phyloP scores from a whole-genome alignment of 2,797 vertebrate species.

The Gambelia wislizenii region DNA sequence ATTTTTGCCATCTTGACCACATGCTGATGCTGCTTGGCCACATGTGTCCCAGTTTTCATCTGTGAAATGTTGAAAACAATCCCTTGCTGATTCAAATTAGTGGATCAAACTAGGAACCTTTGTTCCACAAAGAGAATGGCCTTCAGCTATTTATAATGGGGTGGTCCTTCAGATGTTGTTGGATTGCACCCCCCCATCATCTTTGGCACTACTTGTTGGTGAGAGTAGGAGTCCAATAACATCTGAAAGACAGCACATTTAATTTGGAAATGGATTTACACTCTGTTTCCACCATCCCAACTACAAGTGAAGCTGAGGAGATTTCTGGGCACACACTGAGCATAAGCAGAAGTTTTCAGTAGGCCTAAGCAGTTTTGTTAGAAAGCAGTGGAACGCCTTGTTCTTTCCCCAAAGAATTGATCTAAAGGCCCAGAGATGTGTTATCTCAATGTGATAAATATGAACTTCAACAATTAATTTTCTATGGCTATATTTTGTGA shows the following conservation, averaged over 20 bases:
- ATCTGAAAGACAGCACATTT: neutral
- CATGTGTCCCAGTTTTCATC: too few species aligned
- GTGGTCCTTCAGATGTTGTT: neutral
- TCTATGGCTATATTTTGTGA: neutral
- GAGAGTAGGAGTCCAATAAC: neutral
- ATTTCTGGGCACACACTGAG: neutral
- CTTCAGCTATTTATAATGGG: neutral
- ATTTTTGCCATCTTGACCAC: too few species aligned
- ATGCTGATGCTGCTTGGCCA: too few species aligned
- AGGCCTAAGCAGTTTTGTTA: too few species aligned
- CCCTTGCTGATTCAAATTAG: too few species aligned
- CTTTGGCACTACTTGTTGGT: neutral
- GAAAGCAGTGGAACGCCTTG: neutral
- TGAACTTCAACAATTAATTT: neutral
- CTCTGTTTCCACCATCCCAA: neutral
- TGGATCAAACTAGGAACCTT: neutral
- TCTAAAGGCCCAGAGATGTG: neutral
- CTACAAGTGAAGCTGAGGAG: neutral
- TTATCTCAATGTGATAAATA: neutral
- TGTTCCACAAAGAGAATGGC: neutral
- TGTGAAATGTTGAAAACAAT: neutral
- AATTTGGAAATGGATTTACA: neutral
- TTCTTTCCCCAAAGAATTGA: neutral
- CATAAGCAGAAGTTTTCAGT: neutral
- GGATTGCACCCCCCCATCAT: neutral